phyloP scores from a whole-genome alignment of 2,113 vertebrate genomes.

The Plectropomus leopardus region DNA sequence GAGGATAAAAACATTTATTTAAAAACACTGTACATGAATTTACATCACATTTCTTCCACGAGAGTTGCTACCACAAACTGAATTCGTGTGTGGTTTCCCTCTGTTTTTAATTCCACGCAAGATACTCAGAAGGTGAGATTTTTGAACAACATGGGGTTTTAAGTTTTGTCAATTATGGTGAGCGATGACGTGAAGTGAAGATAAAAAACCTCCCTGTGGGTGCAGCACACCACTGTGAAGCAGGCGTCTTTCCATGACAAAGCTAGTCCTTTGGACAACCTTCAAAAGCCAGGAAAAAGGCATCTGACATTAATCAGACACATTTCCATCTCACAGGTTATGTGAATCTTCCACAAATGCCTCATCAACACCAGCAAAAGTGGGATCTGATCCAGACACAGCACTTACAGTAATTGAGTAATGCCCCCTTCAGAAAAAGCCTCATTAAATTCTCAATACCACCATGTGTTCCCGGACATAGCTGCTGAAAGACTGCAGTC shows the following conservation, averaged over 20 bases:
- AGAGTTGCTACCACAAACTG: not conserved
- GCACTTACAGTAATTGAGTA: constrained; percentile 84
- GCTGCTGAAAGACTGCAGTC: constrained; percentile 58
- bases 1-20: constrained; percentile 74
- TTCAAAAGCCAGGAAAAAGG: constrained; percentile 48
- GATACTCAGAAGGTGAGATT: not conserved
- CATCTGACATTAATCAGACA: constrained; percentile 48
- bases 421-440: constrained; percentile 73
- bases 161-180: not conserved
- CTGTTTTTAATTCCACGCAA: not conserved
- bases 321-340: constrained; percentile 30
- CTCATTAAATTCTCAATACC: constrained; percentile 80
- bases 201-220: constrained; percentile 1
- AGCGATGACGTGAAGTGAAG: not conserved
- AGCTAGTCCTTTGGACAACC: constrained; percentile 36
- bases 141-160: not conserved
- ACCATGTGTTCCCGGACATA: constrained; percentile 61
- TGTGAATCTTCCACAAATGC: constrained; percentile 28
- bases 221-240: not conserved
- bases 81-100: not conserved
- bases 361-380: constrained; percentile 39
- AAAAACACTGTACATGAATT: constrained; percentile 41
- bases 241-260: constrained; percentile 13
- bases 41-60: constrained; percentile 17
- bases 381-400: constrained; percentile 70